Conservation (phyloP, 2,113 vertebrate species). For the Brachyhypopomus occidentalis region DNA sequence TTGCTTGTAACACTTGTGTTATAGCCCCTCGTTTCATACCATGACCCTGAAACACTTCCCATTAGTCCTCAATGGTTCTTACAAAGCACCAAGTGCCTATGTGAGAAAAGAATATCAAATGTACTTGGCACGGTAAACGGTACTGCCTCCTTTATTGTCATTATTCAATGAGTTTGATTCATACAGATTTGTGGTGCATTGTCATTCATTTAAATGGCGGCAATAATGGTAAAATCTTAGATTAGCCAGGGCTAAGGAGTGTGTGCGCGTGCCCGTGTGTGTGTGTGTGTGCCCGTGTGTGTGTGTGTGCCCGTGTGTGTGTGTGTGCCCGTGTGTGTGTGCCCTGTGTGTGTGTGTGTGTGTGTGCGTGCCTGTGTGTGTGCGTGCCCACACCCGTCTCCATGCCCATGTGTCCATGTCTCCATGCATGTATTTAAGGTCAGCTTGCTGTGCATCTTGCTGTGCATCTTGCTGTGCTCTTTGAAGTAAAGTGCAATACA, state of each 20-base stretch:
- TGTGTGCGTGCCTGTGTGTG: neutral
- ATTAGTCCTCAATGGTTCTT: constrained; percentile 23
- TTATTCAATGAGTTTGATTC: constrained; percentile 4
- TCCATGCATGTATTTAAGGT: neutral
- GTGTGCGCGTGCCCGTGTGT: neutral
- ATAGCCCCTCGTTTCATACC: constrained; percentile 1
- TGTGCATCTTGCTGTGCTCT: neutral
- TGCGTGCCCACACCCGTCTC: too few relatives aligned
- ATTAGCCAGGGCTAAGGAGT: neutral
- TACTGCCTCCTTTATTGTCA: constrained; percentile 2
- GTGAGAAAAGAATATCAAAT: constrained; percentile 40
- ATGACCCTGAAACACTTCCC: constrained; percentile 2
- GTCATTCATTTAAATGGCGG: constrained; percentile 25
- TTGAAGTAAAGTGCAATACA: neutral
- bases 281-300: neutral
- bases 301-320: neutral
- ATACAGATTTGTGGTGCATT: neutral
- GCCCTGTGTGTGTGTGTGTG: neutral
- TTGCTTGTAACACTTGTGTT: neutral
- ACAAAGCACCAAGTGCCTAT: constrained; percentile 44
- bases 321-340: neutral
- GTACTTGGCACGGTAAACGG: neutral
- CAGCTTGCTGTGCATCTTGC: neutral
- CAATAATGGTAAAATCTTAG: constrained; percentile 8
- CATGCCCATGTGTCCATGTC: neutral